phyloP scores from a whole-genome alignment of 2,797 vertebrate species.

The Ambastaia sidthimunki region DNA sequence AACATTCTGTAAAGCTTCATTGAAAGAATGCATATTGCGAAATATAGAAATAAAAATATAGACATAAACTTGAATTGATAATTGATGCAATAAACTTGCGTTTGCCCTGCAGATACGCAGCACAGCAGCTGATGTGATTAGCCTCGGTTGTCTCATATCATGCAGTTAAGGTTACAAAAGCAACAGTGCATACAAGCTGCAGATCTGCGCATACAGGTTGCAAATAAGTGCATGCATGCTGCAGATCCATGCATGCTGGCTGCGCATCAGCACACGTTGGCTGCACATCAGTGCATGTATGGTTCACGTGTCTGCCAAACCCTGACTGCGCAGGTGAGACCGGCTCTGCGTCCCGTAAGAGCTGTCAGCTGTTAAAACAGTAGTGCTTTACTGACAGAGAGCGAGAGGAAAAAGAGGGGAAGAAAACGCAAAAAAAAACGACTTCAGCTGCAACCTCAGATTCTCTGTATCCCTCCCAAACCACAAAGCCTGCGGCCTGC shows the following conservation, averaged over 20 bases:
- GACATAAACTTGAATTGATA: no score
- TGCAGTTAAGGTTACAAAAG: no score
- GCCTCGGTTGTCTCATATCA: no score
- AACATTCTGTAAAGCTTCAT: no score
- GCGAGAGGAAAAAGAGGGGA: constrained; percentile 77
- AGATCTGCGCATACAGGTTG: neutral
- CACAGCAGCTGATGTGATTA: no score
- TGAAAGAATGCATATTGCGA: no score
- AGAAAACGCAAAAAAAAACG: constrained; percentile 65
- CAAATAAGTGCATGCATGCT: no score
- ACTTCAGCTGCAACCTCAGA: constrained; percentile 76
- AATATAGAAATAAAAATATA: no score
- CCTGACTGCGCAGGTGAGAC: constrained; percentile 79
- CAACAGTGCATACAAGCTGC: neutral
- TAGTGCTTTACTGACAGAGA: constrained; percentile 74
- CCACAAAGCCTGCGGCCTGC: constrained; percentile 80
- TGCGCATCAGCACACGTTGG: constrained; percentile 41
- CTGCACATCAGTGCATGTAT: constrained; percentile 40
- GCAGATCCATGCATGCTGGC: constrained; percentile 55
- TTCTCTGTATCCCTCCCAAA: constrained; percentile 82
- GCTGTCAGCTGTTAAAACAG: constrained; percentile 87
- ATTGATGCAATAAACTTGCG: no score
- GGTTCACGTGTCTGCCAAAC: constrained; percentile 51
- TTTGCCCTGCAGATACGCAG: no score
- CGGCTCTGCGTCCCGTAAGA: constrained; percentile 79